Base-by-base conservation (phyloP, 2,797 vertebrate genomes). In the Neomorphus geoffroyi region DNA sequence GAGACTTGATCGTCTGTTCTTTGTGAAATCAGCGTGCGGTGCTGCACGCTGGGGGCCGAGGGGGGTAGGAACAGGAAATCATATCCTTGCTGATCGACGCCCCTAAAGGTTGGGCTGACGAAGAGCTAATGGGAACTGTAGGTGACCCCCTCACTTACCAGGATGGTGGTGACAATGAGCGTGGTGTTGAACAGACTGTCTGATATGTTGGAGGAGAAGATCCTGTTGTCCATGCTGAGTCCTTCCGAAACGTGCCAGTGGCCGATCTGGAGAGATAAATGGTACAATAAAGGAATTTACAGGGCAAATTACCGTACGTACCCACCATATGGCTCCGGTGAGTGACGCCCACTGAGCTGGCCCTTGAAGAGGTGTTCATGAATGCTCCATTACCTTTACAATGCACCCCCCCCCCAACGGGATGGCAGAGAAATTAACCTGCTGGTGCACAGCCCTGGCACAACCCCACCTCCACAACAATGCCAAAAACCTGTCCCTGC, bases 151-250 rank as follows among this genome's bases (percentile, higher is more conserved):
- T 96, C 82, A 97, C 99, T 99, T 98, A 99, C 99, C 98, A 99
- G 98, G 98, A 99, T 99, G 92, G 99, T 99, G 43, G 99, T 99
- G 98, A 99, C 98, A 39, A 98, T 98, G 54, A 99, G 98, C 0
- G 99, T 99, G 69, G 99, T 99, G 97, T 99, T 99, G 98, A 99
- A 99, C 94, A 99, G 98, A n/a, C 98, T 99, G 97, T 99, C 99
- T 0, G 99, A 99, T 86, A 98, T 98, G 62, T 99, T 99, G 95
- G 98, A 98, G 73, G 99, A 98, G 77, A 98, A 99, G 95, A 99
- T 98, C 96, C 98, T 99, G 96, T 97, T 98, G 97, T 99, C 99
- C 99, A 99, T 99, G 96, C 98, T 99, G 96, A 99, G 98, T 65
- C 99, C 99, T 71, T 99, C 98, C 24, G 99, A 98, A 61, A 99